These are phyloP conservation scores for Acromyrmex heyeri DNA, from an alignment of 1,140 invertebrate species.

Conservation along the genomic window DNA sequence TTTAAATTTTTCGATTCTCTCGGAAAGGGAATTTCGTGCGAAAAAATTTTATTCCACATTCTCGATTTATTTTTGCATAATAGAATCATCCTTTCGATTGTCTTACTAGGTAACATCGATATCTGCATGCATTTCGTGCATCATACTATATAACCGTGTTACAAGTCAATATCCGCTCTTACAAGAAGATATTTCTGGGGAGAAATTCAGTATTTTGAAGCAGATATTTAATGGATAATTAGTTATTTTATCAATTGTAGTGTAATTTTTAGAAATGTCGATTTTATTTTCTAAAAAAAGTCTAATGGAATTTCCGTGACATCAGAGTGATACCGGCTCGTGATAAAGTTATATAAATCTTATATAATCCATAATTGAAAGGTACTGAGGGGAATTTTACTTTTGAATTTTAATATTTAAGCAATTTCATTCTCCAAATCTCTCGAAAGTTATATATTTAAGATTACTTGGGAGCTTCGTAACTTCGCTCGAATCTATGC, in stretches of 20 bases:
- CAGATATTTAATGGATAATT: background rate
- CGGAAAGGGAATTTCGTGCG: background rate
- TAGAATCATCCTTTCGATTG: background rate
- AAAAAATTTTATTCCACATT: background rate
- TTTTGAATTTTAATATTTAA: slow-evolving; percentile 30
- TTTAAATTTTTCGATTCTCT: background rate
- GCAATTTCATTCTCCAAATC: background rate
- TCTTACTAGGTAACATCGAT: background rate
- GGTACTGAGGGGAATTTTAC: background rate
- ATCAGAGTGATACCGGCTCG: background rate
- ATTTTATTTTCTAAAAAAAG: background rate
- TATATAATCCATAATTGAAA: background rate
- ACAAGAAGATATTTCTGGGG: background rate
- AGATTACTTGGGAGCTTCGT: background rate
- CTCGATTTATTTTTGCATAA: slow-evolving; percentile 21
- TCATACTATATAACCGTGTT: background rate
- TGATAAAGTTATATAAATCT: background rate
- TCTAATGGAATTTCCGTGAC: background rate
- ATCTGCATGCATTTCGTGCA: background rate
- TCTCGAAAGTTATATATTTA: slow-evolving; percentile 15
- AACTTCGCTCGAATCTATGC: slow-evolving; percentile 7
- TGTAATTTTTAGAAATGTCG: background rate
- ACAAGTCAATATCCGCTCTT: slow-evolving; percentile 1
- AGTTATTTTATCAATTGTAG: background rate
- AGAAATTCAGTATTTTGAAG: background rate